Evolutionary conservation across 2,113 vertebrate species (phyloP), one percentile per base, ranked within the genome.

Genomic region (Antechinus flavipes): DNA sequence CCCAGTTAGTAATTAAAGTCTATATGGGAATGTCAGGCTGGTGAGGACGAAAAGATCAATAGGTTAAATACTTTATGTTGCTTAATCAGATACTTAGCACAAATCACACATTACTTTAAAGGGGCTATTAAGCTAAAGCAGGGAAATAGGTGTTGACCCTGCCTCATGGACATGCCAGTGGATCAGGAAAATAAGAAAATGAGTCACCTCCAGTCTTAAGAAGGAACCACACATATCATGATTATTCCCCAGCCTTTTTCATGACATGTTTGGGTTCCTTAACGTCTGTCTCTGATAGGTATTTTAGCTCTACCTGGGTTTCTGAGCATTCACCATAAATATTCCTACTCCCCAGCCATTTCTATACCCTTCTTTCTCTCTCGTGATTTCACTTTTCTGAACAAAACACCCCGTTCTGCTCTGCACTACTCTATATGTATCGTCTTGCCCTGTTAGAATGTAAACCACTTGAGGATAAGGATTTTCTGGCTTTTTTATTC

Each of bases 1-100:
- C 96, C 90, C 91, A 95, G 94, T 95, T 58, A 61, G 95, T 95
- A 95, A 94, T 52, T 96, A 94, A 96, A 94, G 90, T 95, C 92
- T 92, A 95, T 90, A 91, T 90, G 91, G 96, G 90, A 96, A 95
- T 24, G 94, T 53, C 35, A 90, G 92, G 3, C 76, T 35, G 47
- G 50, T 30, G 1, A 96, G 94, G 84, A 42, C 55, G 47, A 90
- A 90, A 93, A 97, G 97, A 98, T 98, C 97, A 98, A 97, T 97
- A 98, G 97, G 97, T 98, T 97, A 98, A 98, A 96, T 97, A 97
- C 97, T 97, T 97, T 84, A 97, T 97, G 97, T 96, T 98, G 96
- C 96, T 97, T 97, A 97, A 97, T 98, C 97, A 97, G 96, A 95
- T 96, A 97, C 96, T 97, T 96, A 97, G 94, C 94, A 96, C 95